Percentiles rank a stretch among this genome's conserved stretches.
Evolutionary conservation across 2,888 invertebrate genomes (phyloP).

Genomic region (Megaustenia siamemsis): DNA sequence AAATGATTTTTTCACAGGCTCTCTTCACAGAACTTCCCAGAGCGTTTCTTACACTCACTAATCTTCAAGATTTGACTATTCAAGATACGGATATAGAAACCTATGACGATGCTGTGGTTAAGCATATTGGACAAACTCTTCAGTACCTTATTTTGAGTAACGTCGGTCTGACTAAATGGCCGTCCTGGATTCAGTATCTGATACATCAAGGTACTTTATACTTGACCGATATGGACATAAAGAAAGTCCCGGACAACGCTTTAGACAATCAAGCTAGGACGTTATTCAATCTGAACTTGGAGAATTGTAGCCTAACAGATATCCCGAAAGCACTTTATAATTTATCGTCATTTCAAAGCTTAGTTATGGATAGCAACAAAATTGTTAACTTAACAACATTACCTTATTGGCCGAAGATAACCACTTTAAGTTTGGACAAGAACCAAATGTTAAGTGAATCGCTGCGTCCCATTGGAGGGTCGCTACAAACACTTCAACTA

Average conservation of each 20-base stretch:
- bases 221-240: not conserved
- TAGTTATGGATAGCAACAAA: not conserved
- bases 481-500: not conserved
- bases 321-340: not conserved
- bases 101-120: not conserved
- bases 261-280: not conserved
- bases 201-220: not conserved
- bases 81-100: not conserved
- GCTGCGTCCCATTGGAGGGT: not conserved
- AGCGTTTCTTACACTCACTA: not conserved
- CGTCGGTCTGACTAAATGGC: not conserved
- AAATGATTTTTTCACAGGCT: not conserved
- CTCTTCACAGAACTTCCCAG: not conserved
- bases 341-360: not conserved
- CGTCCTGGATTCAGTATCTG: not conserved
- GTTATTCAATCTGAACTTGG: not conserved
- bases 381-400: not conserved
- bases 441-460: not conserved
- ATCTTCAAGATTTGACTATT: not conserved
- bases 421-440: not conserved
- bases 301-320: not conserved
- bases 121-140: not conserved
- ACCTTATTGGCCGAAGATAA: not conserved
- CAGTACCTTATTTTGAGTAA: not conserved
- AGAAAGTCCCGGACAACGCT: not conserved